These are phyloP conservation scores for Omphaloscelis lunosa DNA, from an alignment of 2,888 invertebrate genomes.

Conservation along the genomic window DNA sequence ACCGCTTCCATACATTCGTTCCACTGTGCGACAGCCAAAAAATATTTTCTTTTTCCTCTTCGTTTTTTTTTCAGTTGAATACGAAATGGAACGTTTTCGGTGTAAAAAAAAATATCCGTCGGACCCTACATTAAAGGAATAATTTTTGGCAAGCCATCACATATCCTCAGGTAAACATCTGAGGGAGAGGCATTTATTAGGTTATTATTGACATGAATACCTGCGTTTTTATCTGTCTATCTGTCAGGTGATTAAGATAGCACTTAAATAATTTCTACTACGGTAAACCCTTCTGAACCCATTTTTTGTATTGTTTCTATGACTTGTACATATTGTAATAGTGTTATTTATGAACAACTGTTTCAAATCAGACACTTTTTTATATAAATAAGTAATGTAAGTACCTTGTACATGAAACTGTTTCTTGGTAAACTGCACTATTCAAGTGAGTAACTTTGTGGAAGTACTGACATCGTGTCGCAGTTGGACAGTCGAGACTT, in stretches of 20 bases:
- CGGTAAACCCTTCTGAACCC: background rate
- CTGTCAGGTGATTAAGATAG: background rate
- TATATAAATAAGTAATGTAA: background rate
- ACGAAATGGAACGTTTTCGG: background rate
- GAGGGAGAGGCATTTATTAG: background rate
- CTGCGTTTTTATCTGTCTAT: background rate
- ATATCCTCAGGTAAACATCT: background rate
- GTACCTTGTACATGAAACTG: background rate
- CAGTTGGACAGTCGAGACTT: slow-evolving; percentile 2
- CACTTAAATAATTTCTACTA: background rate
- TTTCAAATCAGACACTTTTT: no score
- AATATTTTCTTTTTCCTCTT: background rate
- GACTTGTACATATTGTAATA: background rate
- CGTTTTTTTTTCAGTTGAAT: background rate
- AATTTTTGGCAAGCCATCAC: background rate
- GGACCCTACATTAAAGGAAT: background rate
- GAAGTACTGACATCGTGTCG: background rate
- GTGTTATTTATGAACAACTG: background rate
- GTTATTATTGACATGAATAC: background rate
- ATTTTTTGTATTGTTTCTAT: background rate
- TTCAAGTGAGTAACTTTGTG: background rate
- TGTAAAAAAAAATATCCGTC: background rate
- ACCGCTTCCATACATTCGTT: no score
- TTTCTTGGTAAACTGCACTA: background rate
- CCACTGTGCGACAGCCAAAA: no score